Conservation (phyloP, 2,888 invertebrate genomes). For the Heliothis peltigera region DNA sequence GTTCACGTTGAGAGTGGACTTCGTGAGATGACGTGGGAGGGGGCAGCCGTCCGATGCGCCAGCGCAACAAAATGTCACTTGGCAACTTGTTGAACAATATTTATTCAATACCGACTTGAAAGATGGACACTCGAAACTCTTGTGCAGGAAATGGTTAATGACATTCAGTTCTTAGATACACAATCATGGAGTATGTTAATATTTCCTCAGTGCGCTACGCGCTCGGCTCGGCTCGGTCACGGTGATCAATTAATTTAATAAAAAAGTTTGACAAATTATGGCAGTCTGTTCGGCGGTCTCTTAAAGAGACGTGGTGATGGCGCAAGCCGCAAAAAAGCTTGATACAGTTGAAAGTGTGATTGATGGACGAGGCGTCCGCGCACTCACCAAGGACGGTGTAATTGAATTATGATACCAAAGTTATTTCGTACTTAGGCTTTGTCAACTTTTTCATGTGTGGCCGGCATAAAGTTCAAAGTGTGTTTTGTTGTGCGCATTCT, state of each 20-base stretch:
- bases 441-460: constrained; percentile 67
- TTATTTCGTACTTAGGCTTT: constrained; percentile 69
- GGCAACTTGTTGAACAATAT: constrained; percentile 86
- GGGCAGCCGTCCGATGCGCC: constrained; percentile 65
- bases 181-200: constrained; percentile 81
- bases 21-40: constrained; percentile 78
- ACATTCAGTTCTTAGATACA: constrained; percentile 85
- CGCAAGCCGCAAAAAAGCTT: constrained; percentile 80
- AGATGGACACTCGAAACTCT: constrained; percentile 84
- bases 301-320: constrained; percentile 72
- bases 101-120: constrained; percentile 85
- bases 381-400: constrained; percentile 79
- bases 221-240: constrained; percentile 65
- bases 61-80: constrained; percentile 85
- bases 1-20: constrained; percentile 75
- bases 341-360: constrained; percentile 89
- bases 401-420: constrained; percentile 86
- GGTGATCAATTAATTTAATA: constrained; percentile 83
- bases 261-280: constrained; percentile 86
- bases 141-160: constrained; percentile 86
- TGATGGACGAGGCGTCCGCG: constrained; percentile 80
- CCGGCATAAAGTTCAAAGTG: constrained; percentile 72
- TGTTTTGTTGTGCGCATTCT: constrained; percentile 58
- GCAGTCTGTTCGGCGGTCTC: constrained; percentile 75
- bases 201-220: constrained; percentile 71